A percentile compares a stretch with the other conserved stretches of the same genome.
Conservation (phyloP, 37 sponge, comb jelly and placozoan species). For the Axinella damicornis region DNA sequence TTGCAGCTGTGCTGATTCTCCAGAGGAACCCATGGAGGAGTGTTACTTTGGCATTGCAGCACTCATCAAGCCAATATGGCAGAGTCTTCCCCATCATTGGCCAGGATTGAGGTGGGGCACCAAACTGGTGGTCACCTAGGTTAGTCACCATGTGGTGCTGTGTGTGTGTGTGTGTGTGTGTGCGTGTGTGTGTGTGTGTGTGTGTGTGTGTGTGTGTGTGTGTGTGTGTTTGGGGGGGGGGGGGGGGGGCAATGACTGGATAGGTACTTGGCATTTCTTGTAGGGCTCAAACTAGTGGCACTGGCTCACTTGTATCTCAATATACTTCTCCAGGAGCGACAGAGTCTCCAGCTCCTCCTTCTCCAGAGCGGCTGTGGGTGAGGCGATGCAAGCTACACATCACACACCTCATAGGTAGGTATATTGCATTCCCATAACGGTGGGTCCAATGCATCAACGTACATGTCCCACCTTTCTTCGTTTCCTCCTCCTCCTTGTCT, state of each 20-base stretch:
- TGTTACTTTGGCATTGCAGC: constrained; percentile 55
- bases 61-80: constrained; percentile 79
- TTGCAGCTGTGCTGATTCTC: constrained; percentile 43
- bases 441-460: too few species aligned
- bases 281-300: too few species aligned
- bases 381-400: too few species aligned
- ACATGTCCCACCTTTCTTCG: neutral
- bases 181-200: too few species aligned
- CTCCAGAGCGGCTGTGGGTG: neutral
- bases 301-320: constrained; percentile 55
- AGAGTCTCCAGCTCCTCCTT: neutral
- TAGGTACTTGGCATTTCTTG: too few species aligned
- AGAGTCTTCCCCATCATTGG: constrained; percentile 71
- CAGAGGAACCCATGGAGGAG: constrained; percentile 80
- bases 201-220: too few species aligned
- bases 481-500: constrained; percentile 40
- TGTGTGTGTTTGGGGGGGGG: too few species aligned
- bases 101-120: constrained; percentile 66
- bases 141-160: constrained; percentile 66
- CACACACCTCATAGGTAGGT: too few species aligned
- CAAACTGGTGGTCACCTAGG: constrained; percentile 79
- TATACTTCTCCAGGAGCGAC: constrained; percentile 68
- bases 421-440: too few species aligned
- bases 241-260: too few species aligned
- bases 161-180: neutral